These are phyloP conservation scores for Mus spretus DNA, from an alignment of 2,797 vertebrate genomes.

Conservation along the genomic window DNA sequence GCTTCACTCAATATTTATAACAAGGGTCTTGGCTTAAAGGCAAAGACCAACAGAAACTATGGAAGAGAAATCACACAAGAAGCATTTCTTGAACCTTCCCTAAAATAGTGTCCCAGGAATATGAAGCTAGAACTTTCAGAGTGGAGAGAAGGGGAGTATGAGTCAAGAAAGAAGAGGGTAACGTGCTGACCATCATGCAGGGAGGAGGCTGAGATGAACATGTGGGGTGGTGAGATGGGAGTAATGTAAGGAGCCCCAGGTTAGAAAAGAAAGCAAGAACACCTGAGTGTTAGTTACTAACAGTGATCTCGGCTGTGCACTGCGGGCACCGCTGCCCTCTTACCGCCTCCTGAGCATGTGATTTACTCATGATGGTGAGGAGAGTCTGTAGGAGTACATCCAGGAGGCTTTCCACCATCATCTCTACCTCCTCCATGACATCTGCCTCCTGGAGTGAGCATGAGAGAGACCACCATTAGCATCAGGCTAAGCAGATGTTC, in stretches of 20 bases:
- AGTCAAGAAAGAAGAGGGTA: slow-evolving; percentile 63
- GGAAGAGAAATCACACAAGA: slow-evolving; percentile 50
- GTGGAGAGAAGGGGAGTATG: background rate
- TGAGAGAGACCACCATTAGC: slow-evolving; percentile 82
- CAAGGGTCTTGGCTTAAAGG: slow-evolving; percentile 18
- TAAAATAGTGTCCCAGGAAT: background rate
- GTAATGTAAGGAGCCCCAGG: slow-evolving; percentile 84
- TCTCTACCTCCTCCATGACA: slow-evolving; percentile 99
- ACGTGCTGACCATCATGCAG: slow-evolving; percentile 84
- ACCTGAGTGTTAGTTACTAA: slow-evolving; percentile 98
- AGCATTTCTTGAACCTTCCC: slow-evolving; percentile 17
- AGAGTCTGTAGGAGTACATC: slow-evolving; percentile 99
- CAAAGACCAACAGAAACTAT: slow-evolving; percentile 50
- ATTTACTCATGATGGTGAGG: slow-evolving; percentile 99
- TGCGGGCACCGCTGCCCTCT: slow-evolving; percentile 99
- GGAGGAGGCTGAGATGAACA: slow-evolving; percentile 82
- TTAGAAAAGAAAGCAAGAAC: slow-evolving; percentile 91
- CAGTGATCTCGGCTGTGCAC: slow-evolving; percentile 99
- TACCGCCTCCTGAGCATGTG: slow-evolving; percentile 98
- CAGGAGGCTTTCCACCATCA: slow-evolving; percentile 99
- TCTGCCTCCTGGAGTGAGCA: slow-evolving; percentile 94
- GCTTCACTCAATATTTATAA: background rate
- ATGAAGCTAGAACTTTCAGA: slow-evolving; percentile 19
- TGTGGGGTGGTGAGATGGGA: slow-evolving; percentile 76
- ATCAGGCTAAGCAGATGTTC: background rate